Percentiles rank a stretch among this genome's conserved stretches.
phyloP scores from a whole-genome alignment of 2,113 vertebrate species.

The Trachemys scripta region DNA sequence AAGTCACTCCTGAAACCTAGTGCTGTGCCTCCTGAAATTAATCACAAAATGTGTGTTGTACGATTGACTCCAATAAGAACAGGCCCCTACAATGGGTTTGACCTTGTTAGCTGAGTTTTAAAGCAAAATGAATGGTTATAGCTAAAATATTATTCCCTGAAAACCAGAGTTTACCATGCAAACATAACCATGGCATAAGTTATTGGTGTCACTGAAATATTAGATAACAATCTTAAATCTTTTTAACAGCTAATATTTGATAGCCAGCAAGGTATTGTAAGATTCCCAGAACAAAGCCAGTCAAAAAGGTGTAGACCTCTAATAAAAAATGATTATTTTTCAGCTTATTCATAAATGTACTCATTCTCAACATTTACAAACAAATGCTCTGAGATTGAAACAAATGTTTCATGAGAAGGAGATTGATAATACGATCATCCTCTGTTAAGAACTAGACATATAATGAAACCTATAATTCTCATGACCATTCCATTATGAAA shows the following conservation, averaged over 20 bases:
- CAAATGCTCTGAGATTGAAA: slow-evolving; percentile 16
- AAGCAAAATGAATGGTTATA: background rate
- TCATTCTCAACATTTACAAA: slow-evolving; percentile 43
- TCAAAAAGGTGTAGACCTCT: background rate
- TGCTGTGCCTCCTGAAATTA: slow-evolving; percentile 6
- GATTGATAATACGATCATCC: background rate
- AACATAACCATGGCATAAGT: background rate
- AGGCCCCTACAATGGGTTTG: background rate
- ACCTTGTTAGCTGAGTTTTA: background rate
- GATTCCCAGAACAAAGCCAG: background rate
- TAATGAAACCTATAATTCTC: background rate
- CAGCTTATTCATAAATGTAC: background rate
- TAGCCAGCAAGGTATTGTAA: fast-evolving
- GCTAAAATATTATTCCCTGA: background rate
- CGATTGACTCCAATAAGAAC: background rate
- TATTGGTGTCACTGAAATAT: background rate
- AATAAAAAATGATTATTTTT: background rate
- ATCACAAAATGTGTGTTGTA: background rate
- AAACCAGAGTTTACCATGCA: background rate
- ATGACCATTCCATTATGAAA: background rate
- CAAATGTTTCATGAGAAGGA: background rate
- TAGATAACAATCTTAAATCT: background rate
- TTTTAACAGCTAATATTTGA: background rate
- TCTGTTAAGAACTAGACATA: background rate
- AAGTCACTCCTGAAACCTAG: background rate